A percentile compares a stretch with the other conserved stretches of the same genome.
Conservation (phyloP, 2,113 vertebrate species). For the Megaceryle maxima region DNA sequence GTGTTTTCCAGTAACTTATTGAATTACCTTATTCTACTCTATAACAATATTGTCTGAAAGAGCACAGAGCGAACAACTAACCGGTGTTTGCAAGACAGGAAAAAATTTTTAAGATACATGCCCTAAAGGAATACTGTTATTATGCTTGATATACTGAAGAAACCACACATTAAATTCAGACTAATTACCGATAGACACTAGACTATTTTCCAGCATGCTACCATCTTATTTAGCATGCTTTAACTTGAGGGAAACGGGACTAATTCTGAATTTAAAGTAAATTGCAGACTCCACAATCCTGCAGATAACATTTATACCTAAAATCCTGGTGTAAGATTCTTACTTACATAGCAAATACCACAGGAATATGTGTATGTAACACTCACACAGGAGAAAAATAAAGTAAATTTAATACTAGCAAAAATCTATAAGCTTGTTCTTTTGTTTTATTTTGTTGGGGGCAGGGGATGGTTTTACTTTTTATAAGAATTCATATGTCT, state of each 20-base stretch:
- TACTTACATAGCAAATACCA: background rate
- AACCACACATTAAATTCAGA: background rate
- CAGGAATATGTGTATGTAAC: background rate
- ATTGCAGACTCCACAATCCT: background rate
- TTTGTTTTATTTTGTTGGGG: background rate
- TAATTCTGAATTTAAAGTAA: background rate
- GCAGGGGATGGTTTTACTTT: background rate
- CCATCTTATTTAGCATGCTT: background rate
- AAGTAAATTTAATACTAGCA: background rate
- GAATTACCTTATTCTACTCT: background rate
- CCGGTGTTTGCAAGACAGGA: background rate
- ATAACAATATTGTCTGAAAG: background rate
- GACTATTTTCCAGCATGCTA: background rate
- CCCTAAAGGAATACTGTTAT: background rate
- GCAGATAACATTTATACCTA: background rate
- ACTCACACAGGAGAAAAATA: background rate
- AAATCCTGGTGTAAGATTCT: background rate
- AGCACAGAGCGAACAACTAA: background rate
- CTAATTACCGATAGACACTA: background rate
- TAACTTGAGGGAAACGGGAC: background rate
- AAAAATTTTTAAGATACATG: background rate
- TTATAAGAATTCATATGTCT: background rate
- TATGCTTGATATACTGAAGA: background rate
- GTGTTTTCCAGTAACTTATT: background rate
- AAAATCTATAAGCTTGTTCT: fast-evolving